phyloP scores from a whole-genome alignment of 2,113 vertebrate genomes.

The Terrapene triunguis region DNA sequence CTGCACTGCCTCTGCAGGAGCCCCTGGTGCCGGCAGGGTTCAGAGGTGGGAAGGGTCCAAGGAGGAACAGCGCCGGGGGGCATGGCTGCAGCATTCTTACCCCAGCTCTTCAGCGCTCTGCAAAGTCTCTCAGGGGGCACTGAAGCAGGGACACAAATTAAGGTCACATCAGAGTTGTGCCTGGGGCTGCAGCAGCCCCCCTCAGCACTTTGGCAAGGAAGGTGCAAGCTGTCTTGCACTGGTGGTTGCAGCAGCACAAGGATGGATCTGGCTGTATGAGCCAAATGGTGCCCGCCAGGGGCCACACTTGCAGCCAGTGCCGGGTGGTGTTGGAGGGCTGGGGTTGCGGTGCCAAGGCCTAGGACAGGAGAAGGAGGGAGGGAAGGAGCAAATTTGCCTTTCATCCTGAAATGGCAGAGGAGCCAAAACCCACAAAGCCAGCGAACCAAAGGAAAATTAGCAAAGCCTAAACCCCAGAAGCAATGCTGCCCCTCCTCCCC shows the following conservation, averaged over 20 bases:
- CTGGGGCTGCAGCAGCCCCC: too few species aligned
- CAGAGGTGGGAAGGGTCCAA: rapidly evolving
- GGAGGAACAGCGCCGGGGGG: too few species aligned
- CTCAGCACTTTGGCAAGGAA: neutral
- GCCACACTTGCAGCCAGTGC: neutral
- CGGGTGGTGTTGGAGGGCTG: neutral
- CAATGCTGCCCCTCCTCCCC: too few species aligned
- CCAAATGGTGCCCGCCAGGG: neutral
- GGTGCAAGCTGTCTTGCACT: rapidly evolving
- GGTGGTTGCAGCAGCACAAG: neutral
- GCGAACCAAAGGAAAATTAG: neutral
- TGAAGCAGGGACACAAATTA: neutral
- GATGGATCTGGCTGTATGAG: neutral
- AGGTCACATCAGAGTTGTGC: neutral
- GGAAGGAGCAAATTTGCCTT: too few species aligned
- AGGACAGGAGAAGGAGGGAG: too few species aligned
- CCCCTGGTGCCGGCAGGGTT: neutral
- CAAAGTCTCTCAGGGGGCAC: neutral
- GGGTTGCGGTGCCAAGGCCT: too few species aligned
- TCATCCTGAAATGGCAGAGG: neutral
- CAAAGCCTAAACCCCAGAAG: too few species aligned
- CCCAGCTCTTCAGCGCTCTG: neutral
- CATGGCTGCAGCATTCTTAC: too few species aligned
- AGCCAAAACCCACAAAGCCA: neutral
- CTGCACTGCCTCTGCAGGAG: neutral